Base-by-base conservation (phyloP, 2,797 vertebrate genomes). In the Sebastes alutus region DNA sequence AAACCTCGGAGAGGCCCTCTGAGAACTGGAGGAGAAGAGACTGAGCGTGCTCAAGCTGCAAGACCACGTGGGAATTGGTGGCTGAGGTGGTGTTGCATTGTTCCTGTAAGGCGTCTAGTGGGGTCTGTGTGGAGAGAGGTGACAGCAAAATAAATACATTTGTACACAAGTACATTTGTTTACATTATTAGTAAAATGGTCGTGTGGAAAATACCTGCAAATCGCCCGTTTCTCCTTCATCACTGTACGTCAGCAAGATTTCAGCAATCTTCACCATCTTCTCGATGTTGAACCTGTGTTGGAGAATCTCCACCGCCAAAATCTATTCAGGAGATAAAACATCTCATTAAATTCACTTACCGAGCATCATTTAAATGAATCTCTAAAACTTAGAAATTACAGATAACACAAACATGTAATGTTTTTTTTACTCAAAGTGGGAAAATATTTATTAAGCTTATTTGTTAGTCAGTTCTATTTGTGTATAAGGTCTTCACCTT, bases 41-140 rank as follows among this genome's bases (percentile, higher is more conserved):
- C 89, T 97, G 97, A 72, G 96, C 96, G 4, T 96, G 97, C 75
- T 98, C 97, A 77, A 98, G 94, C 84, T 94, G 96, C 84, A 96
- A 80, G 0, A 96, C 89, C 18, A 96, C 91, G 11, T 96, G 95
- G 5, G 96, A 91, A 9, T 96, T 95, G 29, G 92, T 96, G 84
- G 86, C 89, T 12, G 90, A 94, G 0, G 96, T 95, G 82, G 83
- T 90, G 92, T 96, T 96, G 64, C 91, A 95, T 58, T 89, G 93
- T 82, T 97, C 95, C 92, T 93, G 94, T 83, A 98, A 93, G 9
- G 71, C 88, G 42, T 85, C 93, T 35, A 96, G 87, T 0, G 91
- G 90, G 0, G 89, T 92, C 97, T 98, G 91, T 0, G 1, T 6
- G 6, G 64, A 78, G 1, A 84, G 63, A 84, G 63, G 11, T 0